Evolutionary conservation across 1,140 invertebrate genomes (phyloP).

Genomic region (Zaprionus vittiger): DNA sequence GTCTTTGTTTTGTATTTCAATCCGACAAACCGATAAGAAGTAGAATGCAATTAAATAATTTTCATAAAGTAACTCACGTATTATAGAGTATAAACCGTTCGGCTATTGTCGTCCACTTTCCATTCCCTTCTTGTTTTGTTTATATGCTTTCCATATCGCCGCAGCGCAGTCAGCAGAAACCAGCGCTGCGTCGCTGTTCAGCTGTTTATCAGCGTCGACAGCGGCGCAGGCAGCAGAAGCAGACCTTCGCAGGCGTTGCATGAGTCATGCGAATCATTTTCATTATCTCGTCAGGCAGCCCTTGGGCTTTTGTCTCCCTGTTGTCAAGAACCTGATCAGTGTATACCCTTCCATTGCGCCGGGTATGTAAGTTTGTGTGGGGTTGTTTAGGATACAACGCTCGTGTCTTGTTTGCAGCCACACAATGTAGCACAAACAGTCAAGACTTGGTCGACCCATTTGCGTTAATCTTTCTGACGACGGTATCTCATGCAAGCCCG

Average conservation of each 20-base stretch:
- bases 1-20: background rate
- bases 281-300: constrained; percentile 37
- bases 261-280: constrained; percentile 41
- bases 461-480: constrained; percentile 47
- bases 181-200: constrained; percentile 23
- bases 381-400: constrained; percentile 43
- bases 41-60: background rate
- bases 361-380: constrained; percentile 17
- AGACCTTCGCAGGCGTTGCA: constrained; percentile 12
- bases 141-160: constrained; percentile 40
- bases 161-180: constrained; percentile 15
- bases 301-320: constrained; percentile 57
- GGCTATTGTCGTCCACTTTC: background rate
- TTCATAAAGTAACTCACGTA: background rate
- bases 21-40: background rate
- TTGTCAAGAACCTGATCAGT: constrained; percentile 49
- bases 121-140: constrained; percentile 45
- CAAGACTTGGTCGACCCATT: constrained; percentile 61
- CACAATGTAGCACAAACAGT: constrained; percentile 41
- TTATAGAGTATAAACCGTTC: constrained; percentile 13
- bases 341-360: constrained; percentile 22
- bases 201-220: constrained; percentile 42
- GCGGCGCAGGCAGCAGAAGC: constrained; percentile 4
- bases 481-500: constrained; percentile 11
- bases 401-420: constrained; percentile 57